These are phyloP conservation scores for Phenganax stokvisi DNA, from an alignment of 92 coral and sea anemone species.

Conservation along the genomic window DNA sequence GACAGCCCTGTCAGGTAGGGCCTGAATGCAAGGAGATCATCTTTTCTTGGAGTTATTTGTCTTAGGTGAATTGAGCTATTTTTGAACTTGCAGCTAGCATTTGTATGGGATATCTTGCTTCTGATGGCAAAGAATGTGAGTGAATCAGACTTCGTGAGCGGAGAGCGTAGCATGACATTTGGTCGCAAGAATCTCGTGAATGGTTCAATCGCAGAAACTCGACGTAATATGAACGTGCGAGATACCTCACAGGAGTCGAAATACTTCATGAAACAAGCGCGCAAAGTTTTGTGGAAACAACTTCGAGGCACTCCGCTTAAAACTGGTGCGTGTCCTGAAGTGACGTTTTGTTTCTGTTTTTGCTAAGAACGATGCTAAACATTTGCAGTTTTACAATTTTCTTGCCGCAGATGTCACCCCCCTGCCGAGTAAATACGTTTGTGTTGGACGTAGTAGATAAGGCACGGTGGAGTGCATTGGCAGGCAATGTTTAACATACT, in stretches of 20 bases:
- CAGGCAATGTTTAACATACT: no score
- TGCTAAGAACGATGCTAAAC: no score
- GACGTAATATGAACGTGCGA: slow-evolving; percentile 53
- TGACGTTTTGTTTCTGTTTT: background rate
- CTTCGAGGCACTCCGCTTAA: slow-evolving; percentile 64
- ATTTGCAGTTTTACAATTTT: no score
- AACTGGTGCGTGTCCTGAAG: slow-evolving; percentile 51
- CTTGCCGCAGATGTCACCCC: no score
- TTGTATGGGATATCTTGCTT: slow-evolving; percentile 76
- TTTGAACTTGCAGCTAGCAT: slow-evolving; percentile 55
- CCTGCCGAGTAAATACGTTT: no score
- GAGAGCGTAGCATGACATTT: slow-evolving; percentile 69
- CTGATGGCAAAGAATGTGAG: slow-evolving; percentile 67
- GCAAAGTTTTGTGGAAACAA: slow-evolving; percentile 61
- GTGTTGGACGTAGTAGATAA: background rate
- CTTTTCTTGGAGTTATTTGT: background rate
- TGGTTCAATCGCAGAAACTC: slow-evolving; percentile 47
- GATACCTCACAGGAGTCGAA: slow-evolving; percentile 50
- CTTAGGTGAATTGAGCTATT: background rate
- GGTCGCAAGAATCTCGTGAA: slow-evolving; percentile 59
- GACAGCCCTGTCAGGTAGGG: slow-evolving; percentile 86
- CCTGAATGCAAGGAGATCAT: background rate
- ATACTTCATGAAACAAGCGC: slow-evolving; percentile 59
- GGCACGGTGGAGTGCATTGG: background rate
- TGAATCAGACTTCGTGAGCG: slow-evolving; percentile 69